A percentile compares a stretch with the other conserved stretches of the same genome.
phyloP scores from a whole-genome alignment of 2,113 vertebrate genomes.

The Macrotus californicus region DNA sequence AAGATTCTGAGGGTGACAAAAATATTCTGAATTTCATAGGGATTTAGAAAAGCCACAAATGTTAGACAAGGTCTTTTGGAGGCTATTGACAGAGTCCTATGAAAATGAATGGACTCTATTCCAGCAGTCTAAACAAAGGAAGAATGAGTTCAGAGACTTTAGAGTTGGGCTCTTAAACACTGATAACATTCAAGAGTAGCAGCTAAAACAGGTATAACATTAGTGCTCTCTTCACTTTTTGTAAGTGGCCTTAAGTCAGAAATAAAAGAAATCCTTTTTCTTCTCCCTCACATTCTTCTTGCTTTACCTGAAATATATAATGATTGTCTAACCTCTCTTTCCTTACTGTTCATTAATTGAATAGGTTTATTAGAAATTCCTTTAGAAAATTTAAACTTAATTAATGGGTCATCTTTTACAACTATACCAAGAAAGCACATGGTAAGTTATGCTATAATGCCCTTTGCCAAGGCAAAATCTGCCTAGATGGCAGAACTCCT shows the following conservation, averaged over 20 bases:
- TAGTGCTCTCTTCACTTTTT: not conserved
- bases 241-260: not conserved
- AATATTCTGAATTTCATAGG: not conserved
- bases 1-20: not conserved
- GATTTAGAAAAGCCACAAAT: not conserved
- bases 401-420: not conserved
- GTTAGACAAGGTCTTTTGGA: not conserved
- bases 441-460: not conserved
- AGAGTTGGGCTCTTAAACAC: not conserved
- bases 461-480: not conserved
- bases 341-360: not conserved
- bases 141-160: not conserved
- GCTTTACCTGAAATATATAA: not conserved
- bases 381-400: not conserved
- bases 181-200: not conserved
- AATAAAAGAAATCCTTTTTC: not conserved
- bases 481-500: not conserved
- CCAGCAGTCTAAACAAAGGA: not conserved
- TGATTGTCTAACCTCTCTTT: not conserved
- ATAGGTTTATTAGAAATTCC: not conserved
- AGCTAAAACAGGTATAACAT: not conserved
- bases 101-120: not conserved
- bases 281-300: not conserved
- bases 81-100: not conserved
- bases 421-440: not conserved